Conservation (phyloP, 2,888 invertebrate genomes). For the Nemapogon koenigi region DNA sequence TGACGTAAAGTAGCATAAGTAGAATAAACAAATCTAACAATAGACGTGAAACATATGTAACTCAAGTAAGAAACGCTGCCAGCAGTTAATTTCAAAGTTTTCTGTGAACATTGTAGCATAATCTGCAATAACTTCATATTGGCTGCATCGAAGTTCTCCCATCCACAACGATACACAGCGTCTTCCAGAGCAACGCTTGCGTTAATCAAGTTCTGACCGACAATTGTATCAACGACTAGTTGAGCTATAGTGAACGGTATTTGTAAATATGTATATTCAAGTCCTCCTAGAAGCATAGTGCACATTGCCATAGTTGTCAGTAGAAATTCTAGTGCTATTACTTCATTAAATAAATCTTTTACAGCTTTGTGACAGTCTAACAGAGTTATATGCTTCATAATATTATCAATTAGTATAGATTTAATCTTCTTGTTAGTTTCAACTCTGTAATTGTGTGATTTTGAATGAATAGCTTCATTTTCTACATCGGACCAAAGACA, state of each 20-base stretch:
- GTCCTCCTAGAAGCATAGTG: constrained; percentile 32
- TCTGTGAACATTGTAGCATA: constrained; percentile 27
- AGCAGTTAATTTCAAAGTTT: constrained; percentile 24
- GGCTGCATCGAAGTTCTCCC: constrained; percentile 25
- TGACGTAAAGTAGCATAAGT: constrained; percentile 25
- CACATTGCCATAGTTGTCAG: constrained; percentile 27
- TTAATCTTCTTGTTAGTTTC: constrained; percentile 25
- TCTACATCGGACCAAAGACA: constrained; percentile 4
- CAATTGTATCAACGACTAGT: constrained; percentile 27
- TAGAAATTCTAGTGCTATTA: constrained; percentile 30
- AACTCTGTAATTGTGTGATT: constrained; percentile 3
- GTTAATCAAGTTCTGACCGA: constrained; percentile 27
- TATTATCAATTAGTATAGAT: constrained; percentile 22
- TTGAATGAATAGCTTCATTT: neutral
- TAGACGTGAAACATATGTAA: constrained; percentile 23
- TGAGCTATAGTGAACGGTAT: constrained; percentile 31
- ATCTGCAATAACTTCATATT: constrained; percentile 26
- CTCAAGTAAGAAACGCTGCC: constrained; percentile 26
- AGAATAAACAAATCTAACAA: constrained; percentile 25
- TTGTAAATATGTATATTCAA: constrained; percentile 32
- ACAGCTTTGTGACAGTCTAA: constrained; percentile 23
- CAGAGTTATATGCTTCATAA: constrained; percentile 24
- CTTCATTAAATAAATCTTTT: constrained; percentile 22
- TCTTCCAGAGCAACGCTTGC: constrained; percentile 22
- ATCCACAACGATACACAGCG: constrained; percentile 27